Base-by-base conservation (phyloP, 2,888 invertebrate genomes). In the Mimumesa dahlbomi region DNA sequence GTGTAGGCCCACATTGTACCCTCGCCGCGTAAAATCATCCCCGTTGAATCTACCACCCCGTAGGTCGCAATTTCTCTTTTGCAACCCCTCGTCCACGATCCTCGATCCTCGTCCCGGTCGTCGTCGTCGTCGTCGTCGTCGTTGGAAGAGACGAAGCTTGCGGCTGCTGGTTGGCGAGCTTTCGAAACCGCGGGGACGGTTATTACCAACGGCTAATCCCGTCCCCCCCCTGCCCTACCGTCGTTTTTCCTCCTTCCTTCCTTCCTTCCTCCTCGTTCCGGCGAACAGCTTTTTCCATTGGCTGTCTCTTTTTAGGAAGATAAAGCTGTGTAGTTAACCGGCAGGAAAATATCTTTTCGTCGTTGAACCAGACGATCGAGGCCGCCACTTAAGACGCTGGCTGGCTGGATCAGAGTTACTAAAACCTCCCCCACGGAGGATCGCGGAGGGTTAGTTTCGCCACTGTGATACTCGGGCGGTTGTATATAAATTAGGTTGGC, bases 201-300 rank as follows among this genome's bases (percentile, higher is more conserved):
- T 83, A 85, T 85, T 83, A 77, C 82, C 82, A 79, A 66, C 65
- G 81, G 82, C 82, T 85, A 85, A 85, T 85, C 84, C 82, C 74
- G 56, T 58, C 59, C 84, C 59, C 84, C 79, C 82, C 77, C 79
- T 81, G 73, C 73, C 75, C 71, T 64, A 61, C 64, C 61, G n/a
- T 56, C 59, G 57, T 77, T 75, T 75, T 66, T n/a, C n/a, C n/a
- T n/a, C n/a, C n/a, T 40, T 67, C 31, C 14, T 62, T 67, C 42
- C 61, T 19, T 18, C 56, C 49, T 42, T 18, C 22, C n/a, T 40
- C 14, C 34, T 14, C 11, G 13, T 45, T 14, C 21, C 16, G 7
- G 34, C 19, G 22, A 19, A 13, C 49, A 16, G 25, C 34, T 13
- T 31, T 49, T 13, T 34, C 46, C 50, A n/a, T 9, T 38, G 38